Evolutionary conservation across 2,888 invertebrate genomes (phyloP), one percentile per base, ranked within the genome.

Genomic region (Griposia aprilina): DNA sequence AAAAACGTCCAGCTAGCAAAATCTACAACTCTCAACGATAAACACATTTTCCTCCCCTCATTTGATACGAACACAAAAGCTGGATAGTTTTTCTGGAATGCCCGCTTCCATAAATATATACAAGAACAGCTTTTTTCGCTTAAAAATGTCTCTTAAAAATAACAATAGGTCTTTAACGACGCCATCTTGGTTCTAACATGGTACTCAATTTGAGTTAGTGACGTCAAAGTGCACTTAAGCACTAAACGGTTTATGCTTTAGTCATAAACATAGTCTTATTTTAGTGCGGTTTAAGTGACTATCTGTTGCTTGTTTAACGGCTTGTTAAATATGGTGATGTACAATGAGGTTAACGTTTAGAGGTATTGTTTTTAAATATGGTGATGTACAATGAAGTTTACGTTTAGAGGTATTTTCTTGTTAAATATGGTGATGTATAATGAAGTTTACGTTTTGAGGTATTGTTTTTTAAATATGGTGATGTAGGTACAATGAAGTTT

Each of bases 211-310:
- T 82, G 79, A 82, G 73, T 69, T 71, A 80, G 81, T 82, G 87
- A 89, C 89, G 83, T 85, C 86, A 88, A 88, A 91, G 79, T 88
- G 90, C 90, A 89, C 90, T 91, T 90, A 89, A 85, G 86, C 85
- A 84, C 86, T 89, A 87, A 91, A 90, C 85, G 88, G 81, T 90
- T 92, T 90, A 91, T 88, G 89, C 88, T 90, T 90, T 76, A 78
- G 78, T 85, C 86, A 85, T 92, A 89, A 91, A 91, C 76, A 79
- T 82, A 77, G 82, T 79, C 84, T 83, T 86, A 84, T 85, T 86
- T 80, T 82, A 88, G 83, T 89, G 76, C 85, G 73, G 78, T 85
- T 84, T 83, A 84, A 89, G 85, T 86, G 84, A 82, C 86, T 85
- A 90, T 87, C 90, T 91, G 90, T 90, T 91, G 90, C 88, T 88